Evolutionary conservation across 2,113 vertebrate genomes (phyloP), one percentile per base, ranked within the genome.

Genomic region (Aptenodytes patagonicus): DNA sequence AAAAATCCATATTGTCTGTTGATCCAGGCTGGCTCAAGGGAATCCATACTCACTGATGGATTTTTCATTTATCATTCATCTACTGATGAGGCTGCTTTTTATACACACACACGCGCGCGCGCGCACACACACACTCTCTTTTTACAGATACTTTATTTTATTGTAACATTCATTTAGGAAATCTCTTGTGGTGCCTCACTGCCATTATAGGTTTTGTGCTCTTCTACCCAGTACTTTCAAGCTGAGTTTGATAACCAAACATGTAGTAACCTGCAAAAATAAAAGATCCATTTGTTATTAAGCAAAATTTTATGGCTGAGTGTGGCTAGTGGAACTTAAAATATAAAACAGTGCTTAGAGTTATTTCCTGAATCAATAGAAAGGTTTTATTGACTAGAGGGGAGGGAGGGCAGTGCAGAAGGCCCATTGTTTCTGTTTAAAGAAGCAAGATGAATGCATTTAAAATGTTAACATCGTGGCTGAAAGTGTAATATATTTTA

Each of bases 371-470:
- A 95, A 98, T 96, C 97, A 96, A 98, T 96, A 96, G 93, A 97
- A 98, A 98, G 96, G 94, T 94, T 98, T 98, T 97, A 95, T 97
- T 73, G 34, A 96, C 97, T 93, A 49, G 75, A 73, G 64, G 92
- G 92, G 92, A 97, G 96, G 90, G 89, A 95, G 55, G 28, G 90
- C 72, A 87, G 46, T 93, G 93, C 70, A 94, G 95, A 97, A 96
- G 95, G 95, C 96, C 96, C 91, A 83, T 93, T 93, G 95, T 97
- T 97, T 96, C 92, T 96, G 81, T 96, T 96, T 96, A 95, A 98
- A 98, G 97, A 93, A 36, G 19, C 90, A 95, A 97, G 97, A 98
- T 96, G 97, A 97, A 97, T 97, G 96, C 95, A 97, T 98, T 97
- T 96, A 93, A 95, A 98, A 98, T 85, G 93, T 97, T 96, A 95